Evolutionary conservation across 2,888 invertebrate genomes (phyloP).

Genomic region (Dolomedes plantarius): DNA sequence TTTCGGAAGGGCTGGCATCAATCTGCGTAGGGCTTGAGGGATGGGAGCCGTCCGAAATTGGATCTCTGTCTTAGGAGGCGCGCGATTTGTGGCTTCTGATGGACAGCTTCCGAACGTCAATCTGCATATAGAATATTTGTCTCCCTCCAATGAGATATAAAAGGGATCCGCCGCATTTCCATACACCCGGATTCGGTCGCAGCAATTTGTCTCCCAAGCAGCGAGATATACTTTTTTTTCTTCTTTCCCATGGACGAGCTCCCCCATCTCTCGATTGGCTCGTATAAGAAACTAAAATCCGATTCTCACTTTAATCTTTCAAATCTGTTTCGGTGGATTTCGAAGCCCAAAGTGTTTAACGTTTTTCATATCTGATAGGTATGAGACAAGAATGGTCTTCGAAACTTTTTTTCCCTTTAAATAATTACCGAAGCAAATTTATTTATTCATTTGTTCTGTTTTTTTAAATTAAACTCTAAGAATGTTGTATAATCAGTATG

Average conservation of each 20-base stretch:
- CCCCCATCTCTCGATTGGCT: not conserved
- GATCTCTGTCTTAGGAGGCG: constrained; percentile 62
- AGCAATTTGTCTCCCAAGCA: constrained; percentile 59
- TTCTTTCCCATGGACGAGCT: not conserved
- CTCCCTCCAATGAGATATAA: constrained; percentile 62
- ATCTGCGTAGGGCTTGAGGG: constrained; percentile 62
- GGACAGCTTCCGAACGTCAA: constrained; percentile 70
- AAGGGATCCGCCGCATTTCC: constrained; percentile 58
- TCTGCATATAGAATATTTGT: constrained; percentile 72
- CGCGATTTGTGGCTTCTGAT: constrained; percentile 69
- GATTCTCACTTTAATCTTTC: constrained; percentile 14
- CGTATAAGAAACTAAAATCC: constrained; percentile 10
- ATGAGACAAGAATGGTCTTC: too few species aligned
- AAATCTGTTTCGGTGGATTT: not conserved
- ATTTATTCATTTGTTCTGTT: too few species aligned
- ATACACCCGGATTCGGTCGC: constrained; percentile 52
- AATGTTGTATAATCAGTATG: too few species aligned
- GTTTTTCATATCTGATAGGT: not conserved
- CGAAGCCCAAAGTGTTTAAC: not conserved
- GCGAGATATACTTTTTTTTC: not conserved
- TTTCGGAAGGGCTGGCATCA: constrained; percentile 60
- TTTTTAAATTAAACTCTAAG: too few species aligned
- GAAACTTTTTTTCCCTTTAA: too few species aligned
- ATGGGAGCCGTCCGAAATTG: constrained; percentile 64
- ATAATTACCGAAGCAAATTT: too few species aligned